Evolutionary conservation across 35 echinoderm and acorn worm species (phyloP).

Genomic region (Apostichopus parvimensis): DNA sequence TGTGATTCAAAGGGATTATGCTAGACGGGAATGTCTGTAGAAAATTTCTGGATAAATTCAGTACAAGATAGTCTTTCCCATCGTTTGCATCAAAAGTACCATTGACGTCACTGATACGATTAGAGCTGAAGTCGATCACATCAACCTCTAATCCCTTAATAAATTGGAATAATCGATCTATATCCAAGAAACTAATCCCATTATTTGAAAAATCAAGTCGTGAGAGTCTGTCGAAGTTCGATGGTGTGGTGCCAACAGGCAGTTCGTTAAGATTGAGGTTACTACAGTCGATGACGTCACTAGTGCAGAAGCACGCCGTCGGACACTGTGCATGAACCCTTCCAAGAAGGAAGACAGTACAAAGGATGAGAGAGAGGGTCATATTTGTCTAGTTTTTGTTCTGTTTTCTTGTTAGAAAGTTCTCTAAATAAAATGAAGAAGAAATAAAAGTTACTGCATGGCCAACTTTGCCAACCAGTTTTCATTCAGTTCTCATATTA

Average conservation of each 20-base stretch:
- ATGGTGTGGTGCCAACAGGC: neutral
- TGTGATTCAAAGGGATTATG: neutral
- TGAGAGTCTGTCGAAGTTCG: neutral
- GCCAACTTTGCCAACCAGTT: neutral
- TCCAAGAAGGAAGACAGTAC: neutral
- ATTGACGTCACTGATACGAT: neutral
- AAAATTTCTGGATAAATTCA: conserved; percentile 41
- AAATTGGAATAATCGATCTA: conserved; percentile 13
- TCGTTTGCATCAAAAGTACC: neutral
- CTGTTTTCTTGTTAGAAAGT: neutral
- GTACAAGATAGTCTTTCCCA: conserved; percentile 4
- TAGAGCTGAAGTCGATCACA: conserved; percentile 21
- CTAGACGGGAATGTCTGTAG: conserved; percentile 1
- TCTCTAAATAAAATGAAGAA: neutral
- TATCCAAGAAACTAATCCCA: neutral
- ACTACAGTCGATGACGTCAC: conserved; percentile 34
- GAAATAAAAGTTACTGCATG: neutral
- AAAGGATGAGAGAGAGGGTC: neutral
- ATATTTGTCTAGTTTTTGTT: neutral
- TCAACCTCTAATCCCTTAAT: neutral
- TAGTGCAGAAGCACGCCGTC: neutral
- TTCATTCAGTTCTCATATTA: neutral
- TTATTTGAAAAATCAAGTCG: conserved; percentile 23
- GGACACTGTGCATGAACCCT: neutral
- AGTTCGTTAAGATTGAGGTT: neutral